Base-by-base conservation (phyloP, 2,113 vertebrate species). In the Phrynosoma platyrhinos region DNA sequence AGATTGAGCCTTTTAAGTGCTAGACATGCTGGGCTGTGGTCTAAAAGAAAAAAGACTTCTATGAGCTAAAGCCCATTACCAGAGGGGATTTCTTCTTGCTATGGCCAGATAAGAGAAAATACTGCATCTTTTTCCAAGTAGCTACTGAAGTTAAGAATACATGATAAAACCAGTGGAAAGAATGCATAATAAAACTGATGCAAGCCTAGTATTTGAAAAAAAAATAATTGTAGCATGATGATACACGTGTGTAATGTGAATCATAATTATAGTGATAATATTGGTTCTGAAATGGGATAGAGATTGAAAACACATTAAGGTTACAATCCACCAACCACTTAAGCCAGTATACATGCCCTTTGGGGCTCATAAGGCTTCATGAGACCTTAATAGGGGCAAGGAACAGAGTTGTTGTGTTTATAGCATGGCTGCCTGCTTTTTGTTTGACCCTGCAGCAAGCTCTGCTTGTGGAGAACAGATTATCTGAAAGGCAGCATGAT, bases 211-310 rank as follows among this genome's bases (percentile, higher is more conserved):
- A 47, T 47, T 47, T 47, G 47, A 71, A 36, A 87, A 71, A 36
- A 87, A 87, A 78, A 79, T n/a, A 79, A 66, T 12, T 69, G 23
- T 2, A 27, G 69, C 20, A 83, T 91, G 32, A 78, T 83, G 42
- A 4, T 69, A 53, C 74, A 90, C 18, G 64, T 71, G 88, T 77
- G 83, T 90, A 80, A 90, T 80, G 30, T 85, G 85, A 91, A 92
- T 92, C 91, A 92, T 79, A 42, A 42, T 4, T 1, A 27, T 36
- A 91, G 89, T 94, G 91, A 91, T 80, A 91, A 83, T 81, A 52
- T 9, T 82, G 53, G 30, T 74, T 82, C 23, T 55, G 64, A 90
- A 14, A 88, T 90, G 52, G 86, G 62, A 85, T 13, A 85, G 25
- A 76, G 77, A 40, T 18, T 84, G 9, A 1, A 36, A 82, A 88